Evolutionary conservation across 2,113 vertebrate genomes (phyloP).

Genomic region (Rhinoptilus africanus): DNA sequence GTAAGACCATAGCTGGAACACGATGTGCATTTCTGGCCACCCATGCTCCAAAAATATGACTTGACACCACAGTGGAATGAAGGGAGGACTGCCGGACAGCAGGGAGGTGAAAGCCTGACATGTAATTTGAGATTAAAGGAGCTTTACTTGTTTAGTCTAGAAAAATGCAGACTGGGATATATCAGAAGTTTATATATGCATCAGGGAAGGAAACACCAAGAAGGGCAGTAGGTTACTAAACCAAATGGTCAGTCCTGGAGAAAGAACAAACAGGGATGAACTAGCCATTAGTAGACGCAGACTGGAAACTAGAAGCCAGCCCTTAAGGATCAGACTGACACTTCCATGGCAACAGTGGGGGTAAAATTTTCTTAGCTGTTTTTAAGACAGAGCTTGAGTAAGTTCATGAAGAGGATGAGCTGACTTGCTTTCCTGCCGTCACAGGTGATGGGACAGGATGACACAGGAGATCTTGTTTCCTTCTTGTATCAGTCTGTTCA

Average conservation of each 20-base stretch:
- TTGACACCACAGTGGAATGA: not conserved
- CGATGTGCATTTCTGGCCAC: not conserved
- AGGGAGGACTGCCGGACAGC: not conserved
- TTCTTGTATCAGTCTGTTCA: not conserved
- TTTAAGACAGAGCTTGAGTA: not conserved
- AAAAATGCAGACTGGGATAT: not conserved
- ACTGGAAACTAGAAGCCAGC: not conserved
- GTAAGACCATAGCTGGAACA: not conserved
- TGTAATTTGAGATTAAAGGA: not conserved
- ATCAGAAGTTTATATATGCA: not conserved
- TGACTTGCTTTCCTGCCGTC: not conserved
- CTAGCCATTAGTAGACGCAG: not conserved
- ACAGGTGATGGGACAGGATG: not conserved
- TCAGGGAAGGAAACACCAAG: not conserved
- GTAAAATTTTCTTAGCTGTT: not conserved
- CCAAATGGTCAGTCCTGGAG: not conserved
- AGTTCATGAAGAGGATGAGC: not conserved
- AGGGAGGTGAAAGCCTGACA: not conserved
- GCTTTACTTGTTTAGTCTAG: slow-evolving; percentile 3
- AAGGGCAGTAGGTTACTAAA: not conserved
- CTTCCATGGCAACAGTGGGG: not conserved
- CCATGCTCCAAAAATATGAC: not conserved
- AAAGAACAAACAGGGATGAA: not conserved
- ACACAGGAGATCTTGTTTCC: not conserved
- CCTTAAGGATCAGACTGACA: not conserved